Conservation (phyloP, 2,113 vertebrate genomes). For the Cephalopterus ornatus region DNA sequence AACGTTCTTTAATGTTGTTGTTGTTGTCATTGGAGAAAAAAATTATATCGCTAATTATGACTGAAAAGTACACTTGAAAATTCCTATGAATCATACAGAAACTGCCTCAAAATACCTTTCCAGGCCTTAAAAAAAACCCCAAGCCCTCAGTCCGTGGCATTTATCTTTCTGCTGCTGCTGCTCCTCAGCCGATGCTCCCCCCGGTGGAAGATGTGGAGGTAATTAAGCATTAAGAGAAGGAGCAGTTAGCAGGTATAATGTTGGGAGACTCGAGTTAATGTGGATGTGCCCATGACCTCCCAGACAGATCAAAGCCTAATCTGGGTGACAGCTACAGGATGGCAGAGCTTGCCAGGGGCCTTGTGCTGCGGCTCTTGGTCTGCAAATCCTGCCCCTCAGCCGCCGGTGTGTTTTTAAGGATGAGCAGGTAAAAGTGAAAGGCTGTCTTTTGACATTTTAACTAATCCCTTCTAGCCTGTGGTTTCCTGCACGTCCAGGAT, state of each 20-base stretch:
- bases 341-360: conserved; percentile 84
- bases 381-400: conserved; percentile 85
- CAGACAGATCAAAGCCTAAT: conserved; percentile 83
- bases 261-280: conserved; percentile 54
- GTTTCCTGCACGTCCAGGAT: conserved; percentile 86
- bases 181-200: conserved; percentile 33
- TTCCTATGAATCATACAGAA: background rate
- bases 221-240: conserved; percentile 68
- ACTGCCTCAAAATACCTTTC: conserved; percentile 31
- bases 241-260: conserved; percentile 71
- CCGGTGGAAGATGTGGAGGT: conserved; percentile 45
- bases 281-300: conserved; percentile 74
- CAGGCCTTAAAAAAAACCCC: background rate
- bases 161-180: conserved; percentile 30
- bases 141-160: background rate
- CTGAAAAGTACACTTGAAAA: background rate
- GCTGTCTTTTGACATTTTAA: conserved; percentile 96
- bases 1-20: background rate
- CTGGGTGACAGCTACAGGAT: conserved; percentile 91
- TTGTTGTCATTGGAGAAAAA: background rate
- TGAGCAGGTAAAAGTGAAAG: conserved; percentile 90
- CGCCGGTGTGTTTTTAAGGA: conserved; percentile 89
- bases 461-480: conserved; percentile 89
- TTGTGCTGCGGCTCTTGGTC: conserved; percentile 77
- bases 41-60: background rate